phyloP scores from a whole-genome alignment of 2,888 invertebrate genomes.

The Hylaea fasciaria region DNA sequence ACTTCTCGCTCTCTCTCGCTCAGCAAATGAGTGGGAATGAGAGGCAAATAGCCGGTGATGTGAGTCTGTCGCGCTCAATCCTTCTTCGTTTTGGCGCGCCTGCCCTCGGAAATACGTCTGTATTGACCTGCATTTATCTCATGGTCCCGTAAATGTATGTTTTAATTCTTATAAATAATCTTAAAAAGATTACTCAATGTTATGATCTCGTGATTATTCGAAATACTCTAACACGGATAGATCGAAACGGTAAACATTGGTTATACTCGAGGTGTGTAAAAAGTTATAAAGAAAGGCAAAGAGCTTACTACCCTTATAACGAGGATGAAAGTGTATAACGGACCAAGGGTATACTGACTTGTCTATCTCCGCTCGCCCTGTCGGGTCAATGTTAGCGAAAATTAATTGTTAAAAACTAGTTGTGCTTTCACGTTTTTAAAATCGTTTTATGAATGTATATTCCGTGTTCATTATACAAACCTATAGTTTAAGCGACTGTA shows the following conservation, averaged over 20 bases:
- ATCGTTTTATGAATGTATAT: conserved; percentile 2
- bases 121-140: too few species aligned
- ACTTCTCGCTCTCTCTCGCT: too few species aligned
- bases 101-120: too few species aligned
- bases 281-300: conserved; percentile 10
- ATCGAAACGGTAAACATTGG: not conserved
- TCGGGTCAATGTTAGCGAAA: conserved; percentile 10
- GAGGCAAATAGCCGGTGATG: too few species aligned
- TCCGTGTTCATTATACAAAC: conserved; percentile 1
- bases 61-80: too few species aligned
- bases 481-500: not conserved
- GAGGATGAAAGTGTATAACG: conserved; percentile 10
- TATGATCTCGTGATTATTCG: conserved; percentile 12
- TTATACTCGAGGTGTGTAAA: not conserved
- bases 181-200: conserved; percentile 11
- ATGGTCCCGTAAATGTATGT: not conserved
- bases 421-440: conserved; percentile 7
- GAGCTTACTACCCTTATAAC: conserved; percentile 16
- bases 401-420: conserved; percentile 8
- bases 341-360: conserved; percentile 24
- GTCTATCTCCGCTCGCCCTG: conserved; percentile 11
- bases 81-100: not conserved
- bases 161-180: conserved; percentile 8
- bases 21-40: too few species aligned
- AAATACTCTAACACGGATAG: not conserved